Conservation (phyloP, 2,797 vertebrate genomes). For the Dendrocincla tyrannina region DNA sequence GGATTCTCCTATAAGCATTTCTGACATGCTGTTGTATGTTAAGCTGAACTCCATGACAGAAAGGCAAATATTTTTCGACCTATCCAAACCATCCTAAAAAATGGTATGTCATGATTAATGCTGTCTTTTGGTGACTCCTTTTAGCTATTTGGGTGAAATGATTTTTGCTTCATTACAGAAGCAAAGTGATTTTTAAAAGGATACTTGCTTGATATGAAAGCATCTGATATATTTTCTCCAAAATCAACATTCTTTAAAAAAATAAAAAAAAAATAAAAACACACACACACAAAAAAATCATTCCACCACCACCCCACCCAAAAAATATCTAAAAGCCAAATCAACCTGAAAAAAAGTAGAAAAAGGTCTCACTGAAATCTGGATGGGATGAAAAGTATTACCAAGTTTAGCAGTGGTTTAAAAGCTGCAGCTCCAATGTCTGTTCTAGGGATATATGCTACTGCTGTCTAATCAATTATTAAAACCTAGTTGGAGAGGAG, state of each 20-base stretch:
- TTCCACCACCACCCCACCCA: accelerated
- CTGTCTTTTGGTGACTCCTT: background rate
- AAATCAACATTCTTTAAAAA: background rate
- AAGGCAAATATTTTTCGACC: background rate
- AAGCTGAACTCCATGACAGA: background rate
- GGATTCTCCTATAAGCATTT: background rate
- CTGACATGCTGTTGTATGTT: background rate
- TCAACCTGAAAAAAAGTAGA: background rate
- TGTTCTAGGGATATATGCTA: background rate
- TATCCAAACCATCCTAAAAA: background rate
- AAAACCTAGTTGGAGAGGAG: background rate
- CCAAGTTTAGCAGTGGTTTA: background rate
- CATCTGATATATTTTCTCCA: background rate
- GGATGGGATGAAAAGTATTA: background rate
- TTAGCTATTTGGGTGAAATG: background rate
- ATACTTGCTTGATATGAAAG: background rate
- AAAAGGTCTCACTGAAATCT: background rate
- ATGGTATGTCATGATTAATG: background rate
- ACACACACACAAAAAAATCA: background rate
- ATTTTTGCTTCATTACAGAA: background rate
- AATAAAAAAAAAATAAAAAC: background rate
- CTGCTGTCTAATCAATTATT: background rate
- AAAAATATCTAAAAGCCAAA: background rate
- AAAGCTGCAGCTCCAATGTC: background rate
- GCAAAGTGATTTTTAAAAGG: background rate